Evolutionary conservation across 2,113 vertebrate genomes (phyloP).

Genomic region (Phoenicopterus ruber): DNA sequence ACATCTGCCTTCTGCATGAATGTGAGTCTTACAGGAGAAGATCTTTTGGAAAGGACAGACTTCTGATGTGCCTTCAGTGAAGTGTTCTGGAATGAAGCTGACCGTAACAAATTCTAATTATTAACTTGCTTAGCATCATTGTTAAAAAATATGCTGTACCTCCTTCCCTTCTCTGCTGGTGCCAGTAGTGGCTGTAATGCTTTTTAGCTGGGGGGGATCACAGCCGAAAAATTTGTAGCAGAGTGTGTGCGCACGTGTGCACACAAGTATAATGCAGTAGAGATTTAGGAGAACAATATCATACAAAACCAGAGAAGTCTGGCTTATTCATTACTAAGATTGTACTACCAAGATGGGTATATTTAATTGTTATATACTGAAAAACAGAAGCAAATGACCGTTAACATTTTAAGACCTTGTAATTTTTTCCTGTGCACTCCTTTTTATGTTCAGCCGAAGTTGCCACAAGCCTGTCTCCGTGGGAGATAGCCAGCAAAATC

Average conservation of each 20-base stretch:
- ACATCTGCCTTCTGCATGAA: not conserved
- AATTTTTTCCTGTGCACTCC: not conserved
- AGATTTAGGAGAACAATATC: not conserved
- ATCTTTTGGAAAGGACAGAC: not conserved
- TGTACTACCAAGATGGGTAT: not conserved
- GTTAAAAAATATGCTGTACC: not conserved
- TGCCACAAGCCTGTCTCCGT: not conserved
- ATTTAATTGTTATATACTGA: not conserved
- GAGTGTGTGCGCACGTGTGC: not conserved
- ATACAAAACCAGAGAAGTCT: not conserved
- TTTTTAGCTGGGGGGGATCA: not conserved
- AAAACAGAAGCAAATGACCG: not conserved
- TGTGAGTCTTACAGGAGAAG: not conserved
- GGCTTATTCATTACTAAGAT: not conserved
- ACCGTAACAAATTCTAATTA: not conserved
- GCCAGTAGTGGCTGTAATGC: not conserved
- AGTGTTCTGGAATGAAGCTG: not conserved
- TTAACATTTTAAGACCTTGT: not conserved
- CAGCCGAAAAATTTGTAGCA: not conserved
- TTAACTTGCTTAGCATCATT: not conserved
- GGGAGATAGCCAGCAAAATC: not conserved
- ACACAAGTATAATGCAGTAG: not conserved
- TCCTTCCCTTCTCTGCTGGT: not conserved
- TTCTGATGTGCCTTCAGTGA: not conserved
- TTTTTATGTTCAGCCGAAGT: not conserved